Conservation (phyloP, 2,113 vertebrate species). For the Theropithecus gelada region DNA sequence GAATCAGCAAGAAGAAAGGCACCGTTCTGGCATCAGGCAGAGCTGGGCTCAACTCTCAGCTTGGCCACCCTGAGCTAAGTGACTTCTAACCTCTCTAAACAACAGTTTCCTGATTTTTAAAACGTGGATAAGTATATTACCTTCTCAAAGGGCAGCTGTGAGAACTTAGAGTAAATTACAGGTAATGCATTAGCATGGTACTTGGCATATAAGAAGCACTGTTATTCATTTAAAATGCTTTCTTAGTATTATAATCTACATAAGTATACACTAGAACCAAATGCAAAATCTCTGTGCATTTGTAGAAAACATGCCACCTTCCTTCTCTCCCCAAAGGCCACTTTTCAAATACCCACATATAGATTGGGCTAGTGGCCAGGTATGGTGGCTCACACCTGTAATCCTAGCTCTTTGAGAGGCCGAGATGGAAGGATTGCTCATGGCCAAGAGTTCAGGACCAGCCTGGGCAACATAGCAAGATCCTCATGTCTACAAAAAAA, state of each 20-base stretch:
- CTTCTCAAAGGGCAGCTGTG: background rate
- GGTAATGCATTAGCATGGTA: background rate
- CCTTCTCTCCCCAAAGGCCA: background rate
- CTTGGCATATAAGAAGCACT: background rate
- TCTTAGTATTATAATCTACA: background rate
- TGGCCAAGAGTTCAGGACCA: too few species aligned
- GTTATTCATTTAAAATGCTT: background rate
- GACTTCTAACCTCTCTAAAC: background rate
- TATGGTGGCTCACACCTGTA: too few species aligned
- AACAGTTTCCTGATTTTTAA: background rate
- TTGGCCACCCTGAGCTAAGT: background rate
- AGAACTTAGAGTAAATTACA: background rate
- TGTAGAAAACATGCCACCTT: background rate
- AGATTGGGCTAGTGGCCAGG: background rate
- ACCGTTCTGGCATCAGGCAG: background rate
- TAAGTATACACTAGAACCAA: background rate
- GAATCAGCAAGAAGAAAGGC: accelerated
- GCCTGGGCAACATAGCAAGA: too few species aligned
- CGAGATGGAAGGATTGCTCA: too few species aligned
- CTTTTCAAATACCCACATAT: background rate
- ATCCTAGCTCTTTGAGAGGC: too few species aligned
- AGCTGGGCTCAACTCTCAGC: background rate
- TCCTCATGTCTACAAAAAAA: too few species aligned
- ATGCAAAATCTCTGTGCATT: background rate
- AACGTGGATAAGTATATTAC: background rate